These are phyloP conservation scores for Caenorhabditis uteleia DNA, from an alignment of 2,888 invertebrate species.

Conservation along the genomic window DNA sequence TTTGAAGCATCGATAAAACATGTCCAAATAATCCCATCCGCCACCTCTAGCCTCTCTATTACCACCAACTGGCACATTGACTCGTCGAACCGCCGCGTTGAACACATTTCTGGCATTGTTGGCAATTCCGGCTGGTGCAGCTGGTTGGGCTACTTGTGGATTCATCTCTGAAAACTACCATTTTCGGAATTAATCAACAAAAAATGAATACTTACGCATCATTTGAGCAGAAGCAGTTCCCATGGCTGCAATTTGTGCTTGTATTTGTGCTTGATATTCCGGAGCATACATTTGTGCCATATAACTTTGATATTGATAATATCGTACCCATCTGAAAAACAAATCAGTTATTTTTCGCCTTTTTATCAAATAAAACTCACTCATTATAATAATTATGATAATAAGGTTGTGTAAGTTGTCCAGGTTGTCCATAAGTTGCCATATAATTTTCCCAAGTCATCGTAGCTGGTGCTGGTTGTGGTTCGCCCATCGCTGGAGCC, in stretches of 20 bases:
- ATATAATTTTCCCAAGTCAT: constrained; percentile 1
- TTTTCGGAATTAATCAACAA: too few relatives aligned
- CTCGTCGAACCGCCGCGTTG: neutral
- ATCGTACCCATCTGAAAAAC: too few relatives aligned
- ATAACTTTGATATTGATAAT: neutral
- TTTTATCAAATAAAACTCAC: constrained; percentile 28
- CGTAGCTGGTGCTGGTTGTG: neutral
- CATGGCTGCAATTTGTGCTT: neutral
- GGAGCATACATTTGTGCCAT: neutral
- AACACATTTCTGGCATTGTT: neutral
- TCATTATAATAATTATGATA: constrained; percentile 36
- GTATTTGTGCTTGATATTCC: neutral
- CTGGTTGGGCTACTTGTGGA: neutral
- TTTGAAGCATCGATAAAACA: constrained; percentile 44
- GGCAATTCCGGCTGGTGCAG: constrained; percentile 6
- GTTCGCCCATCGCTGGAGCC: constrained; percentile 1
- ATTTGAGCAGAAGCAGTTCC: neutral
- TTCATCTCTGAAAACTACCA: neutral
- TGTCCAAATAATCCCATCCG: constrained; percentile 37
- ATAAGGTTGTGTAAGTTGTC: neutral
- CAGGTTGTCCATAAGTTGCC: neutral
- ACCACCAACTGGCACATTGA: constrained; percentile 1
- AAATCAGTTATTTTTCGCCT: too few relatives aligned
- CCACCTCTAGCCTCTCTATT: constrained; percentile 4
- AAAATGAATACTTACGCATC: too few relatives aligned